Conservation (phyloP, 2,797 vertebrate species). For the Cyclopterus lumpus region DNA sequence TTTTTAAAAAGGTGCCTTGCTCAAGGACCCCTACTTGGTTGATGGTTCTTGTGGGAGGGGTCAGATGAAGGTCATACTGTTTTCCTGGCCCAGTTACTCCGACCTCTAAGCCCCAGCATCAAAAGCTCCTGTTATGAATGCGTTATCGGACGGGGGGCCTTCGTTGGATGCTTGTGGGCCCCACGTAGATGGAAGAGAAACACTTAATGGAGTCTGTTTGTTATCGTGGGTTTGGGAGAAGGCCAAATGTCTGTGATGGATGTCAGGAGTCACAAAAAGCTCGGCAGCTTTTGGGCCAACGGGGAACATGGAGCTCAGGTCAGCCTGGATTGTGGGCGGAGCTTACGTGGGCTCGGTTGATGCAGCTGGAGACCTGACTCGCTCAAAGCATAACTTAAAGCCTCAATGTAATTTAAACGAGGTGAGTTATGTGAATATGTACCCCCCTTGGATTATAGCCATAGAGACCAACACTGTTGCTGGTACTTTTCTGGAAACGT, state of each 20-base stretch:
- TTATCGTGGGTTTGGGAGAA: slow-evolving; percentile 53
- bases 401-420: too few species aligned
- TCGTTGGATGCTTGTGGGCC: slow-evolving; percentile 57
- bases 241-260: slow-evolving; percentile 45
- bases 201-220: slow-evolving; percentile 54
- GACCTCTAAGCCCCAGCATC: background rate
- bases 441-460: too few species aligned
- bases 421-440: too few species aligned
- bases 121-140: background rate
- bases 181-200: slow-evolving; percentile 48
- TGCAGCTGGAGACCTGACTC: too few species aligned
- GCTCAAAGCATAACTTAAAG: too few species aligned
- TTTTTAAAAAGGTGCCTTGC: background rate
- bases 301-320: slow-evolving; percentile 6
- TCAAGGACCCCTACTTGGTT: background rate
- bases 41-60: background rate
- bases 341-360: too few species aligned
- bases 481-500: too few species aligned
- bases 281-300: slow-evolving; percentile 33
- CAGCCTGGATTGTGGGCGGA: background rate
- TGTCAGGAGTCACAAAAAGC: slow-evolving; percentile 17
- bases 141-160: slow-evolving; percentile 47
- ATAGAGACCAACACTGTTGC: too few species aligned
- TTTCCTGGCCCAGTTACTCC: background rate
- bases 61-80: background rate